Evolutionary conservation across 2,797 vertebrate genomes (phyloP).

Genomic region (Todus mexicanus): DNA sequence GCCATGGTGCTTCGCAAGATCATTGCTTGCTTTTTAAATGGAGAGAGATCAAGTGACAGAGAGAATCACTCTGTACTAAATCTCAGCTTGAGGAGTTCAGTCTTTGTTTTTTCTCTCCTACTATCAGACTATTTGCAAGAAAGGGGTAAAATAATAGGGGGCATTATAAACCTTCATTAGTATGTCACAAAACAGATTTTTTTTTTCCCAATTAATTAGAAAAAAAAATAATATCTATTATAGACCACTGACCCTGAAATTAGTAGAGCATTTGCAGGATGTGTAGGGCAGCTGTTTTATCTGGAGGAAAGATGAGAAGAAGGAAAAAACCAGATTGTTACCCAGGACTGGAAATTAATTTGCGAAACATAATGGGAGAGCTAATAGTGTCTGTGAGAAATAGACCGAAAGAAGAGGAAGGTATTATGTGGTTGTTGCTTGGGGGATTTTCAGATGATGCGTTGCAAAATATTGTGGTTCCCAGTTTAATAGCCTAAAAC

Average conservation of each 20-base stretch:
- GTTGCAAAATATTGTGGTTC: background rate
- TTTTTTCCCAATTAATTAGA: background rate
- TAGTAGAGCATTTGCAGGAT: background rate
- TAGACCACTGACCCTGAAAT: background rate
- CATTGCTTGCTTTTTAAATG: background rate
- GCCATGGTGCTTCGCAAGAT: background rate
- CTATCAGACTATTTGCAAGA: background rate
- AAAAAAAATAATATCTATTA: too few species aligned
- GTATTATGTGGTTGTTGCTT: background rate
- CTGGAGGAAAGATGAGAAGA: background rate
- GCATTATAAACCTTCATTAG: background rate
- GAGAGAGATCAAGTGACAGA: background rate
- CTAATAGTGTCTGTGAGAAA: background rate
- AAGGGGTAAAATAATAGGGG: background rate
- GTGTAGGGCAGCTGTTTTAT: background rate
- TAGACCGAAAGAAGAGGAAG: background rate
- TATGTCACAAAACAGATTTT: background rate
- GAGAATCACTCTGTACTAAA: background rate
- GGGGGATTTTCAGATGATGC: background rate
- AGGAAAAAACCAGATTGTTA: background rate
- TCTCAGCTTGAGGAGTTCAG: background rate
- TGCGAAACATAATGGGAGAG: background rate
- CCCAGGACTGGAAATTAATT: background rate
- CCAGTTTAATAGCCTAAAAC: background rate
- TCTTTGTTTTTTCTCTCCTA: background rate